phyloP scores from a whole-genome alignment of 2,888 invertebrate species.

The Tolmerus cingulatus region DNA sequence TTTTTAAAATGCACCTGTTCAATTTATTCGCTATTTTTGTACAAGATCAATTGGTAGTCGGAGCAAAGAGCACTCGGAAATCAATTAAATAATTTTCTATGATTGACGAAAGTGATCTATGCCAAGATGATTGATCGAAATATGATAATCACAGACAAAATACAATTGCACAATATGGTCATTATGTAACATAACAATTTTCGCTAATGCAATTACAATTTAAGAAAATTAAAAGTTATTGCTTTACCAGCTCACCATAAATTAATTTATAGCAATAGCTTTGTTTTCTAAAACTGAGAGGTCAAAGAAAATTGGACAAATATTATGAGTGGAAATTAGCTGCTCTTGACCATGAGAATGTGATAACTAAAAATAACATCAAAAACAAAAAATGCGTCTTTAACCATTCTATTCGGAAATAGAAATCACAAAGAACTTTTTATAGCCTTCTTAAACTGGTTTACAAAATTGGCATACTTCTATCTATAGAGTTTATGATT shows the following conservation, averaged over 20 bases:
- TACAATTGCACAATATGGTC: neutral
- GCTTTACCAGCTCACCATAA: neutral
- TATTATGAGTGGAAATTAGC: neutral
- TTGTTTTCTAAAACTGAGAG: neutral
- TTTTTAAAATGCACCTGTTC: neutral
- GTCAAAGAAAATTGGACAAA: neutral
- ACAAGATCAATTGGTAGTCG: neutral
- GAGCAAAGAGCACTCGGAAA: neutral
- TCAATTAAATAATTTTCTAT: neutral
- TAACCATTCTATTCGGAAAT: neutral
- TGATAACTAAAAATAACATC: neutral
- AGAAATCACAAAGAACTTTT: neutral
- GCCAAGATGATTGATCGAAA: neutral
- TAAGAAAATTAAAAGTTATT: neutral
- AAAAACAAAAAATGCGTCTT: neutral
- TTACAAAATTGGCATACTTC: too few species aligned
- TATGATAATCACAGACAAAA: neutral
- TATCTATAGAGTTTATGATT: neutral
- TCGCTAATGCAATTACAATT: neutral
- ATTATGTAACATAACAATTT: neutral
- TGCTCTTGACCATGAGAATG: neutral
- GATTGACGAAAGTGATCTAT: neutral
- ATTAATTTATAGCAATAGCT: neutral
- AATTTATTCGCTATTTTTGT: neutral
- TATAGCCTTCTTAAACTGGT: neutral